Conservation (phyloP, 2,113 vertebrate genomes). For the Motacilla alba region DNA sequence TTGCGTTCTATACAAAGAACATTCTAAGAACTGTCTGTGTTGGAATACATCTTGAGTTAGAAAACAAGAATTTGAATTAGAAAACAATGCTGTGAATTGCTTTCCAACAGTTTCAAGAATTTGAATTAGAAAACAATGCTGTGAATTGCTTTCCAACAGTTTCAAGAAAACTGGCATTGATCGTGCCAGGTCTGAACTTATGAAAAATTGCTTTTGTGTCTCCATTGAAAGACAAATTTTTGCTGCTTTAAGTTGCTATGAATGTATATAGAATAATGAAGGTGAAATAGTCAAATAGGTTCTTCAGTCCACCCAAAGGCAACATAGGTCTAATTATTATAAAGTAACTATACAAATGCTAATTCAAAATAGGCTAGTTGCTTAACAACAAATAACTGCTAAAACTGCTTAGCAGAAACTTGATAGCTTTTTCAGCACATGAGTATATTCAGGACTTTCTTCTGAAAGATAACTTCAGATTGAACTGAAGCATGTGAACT, state of each 20-base stretch:
- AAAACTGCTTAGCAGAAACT: background rate
- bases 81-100: background rate
- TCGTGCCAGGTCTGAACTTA: background rate
- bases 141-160: background rate
- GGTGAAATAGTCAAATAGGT: background rate
- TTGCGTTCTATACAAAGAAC: background rate
- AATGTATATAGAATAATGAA: background rate
- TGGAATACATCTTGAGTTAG: background rate
- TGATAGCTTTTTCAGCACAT: background rate
- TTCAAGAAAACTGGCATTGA: background rate
- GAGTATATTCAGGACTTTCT: background rate
- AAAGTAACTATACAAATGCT: background rate
- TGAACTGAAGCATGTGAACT: background rate
- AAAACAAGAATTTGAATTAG: background rate
- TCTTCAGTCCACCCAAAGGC: background rate
- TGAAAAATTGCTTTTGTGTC: background rate
- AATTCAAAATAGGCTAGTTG: background rate
- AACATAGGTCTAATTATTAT: background rate
- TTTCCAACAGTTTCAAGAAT: background rate
- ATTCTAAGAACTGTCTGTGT: background rate
- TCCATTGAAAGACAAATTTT: background rate
- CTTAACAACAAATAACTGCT: background rate
- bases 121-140: background rate
- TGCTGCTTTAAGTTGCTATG: background rate
- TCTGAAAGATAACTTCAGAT: background rate